Conservation (phyloP, 2,888 invertebrate species). For the Baronia brevicornis region DNA sequence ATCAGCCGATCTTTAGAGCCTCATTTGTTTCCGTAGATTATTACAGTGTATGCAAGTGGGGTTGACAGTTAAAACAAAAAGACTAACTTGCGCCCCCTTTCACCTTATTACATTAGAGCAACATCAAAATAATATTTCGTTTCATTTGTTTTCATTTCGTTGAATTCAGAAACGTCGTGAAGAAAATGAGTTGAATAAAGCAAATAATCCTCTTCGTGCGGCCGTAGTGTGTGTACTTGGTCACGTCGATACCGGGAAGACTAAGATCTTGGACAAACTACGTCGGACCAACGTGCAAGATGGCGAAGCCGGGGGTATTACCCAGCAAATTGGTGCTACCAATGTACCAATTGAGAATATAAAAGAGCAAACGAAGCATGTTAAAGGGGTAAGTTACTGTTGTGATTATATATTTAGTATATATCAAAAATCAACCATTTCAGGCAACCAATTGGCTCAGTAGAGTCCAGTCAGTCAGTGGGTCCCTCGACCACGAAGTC, state of each 20-base stretch:
- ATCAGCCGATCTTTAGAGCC: no score
- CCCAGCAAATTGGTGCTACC: constrained; percentile 99
- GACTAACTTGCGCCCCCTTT: no score
- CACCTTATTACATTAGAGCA: no score
- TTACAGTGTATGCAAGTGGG: no score
- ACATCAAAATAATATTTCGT: no score
- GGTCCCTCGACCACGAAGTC: no score
- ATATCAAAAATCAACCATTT: no score
- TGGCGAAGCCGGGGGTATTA: constrained; percentile 99
- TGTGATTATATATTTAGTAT: not conserved
- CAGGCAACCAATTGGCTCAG: no score
- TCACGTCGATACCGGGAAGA: constrained; percentile 99
- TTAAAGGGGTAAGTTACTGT: constrained; percentile 85
- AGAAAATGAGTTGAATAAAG: constrained; percentile 65
- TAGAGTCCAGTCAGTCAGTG: no score
- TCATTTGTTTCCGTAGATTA: no score
- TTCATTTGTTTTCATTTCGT: constrained; percentile 3
- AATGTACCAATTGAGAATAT: constrained; percentile 98
- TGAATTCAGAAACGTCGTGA: constrained; percentile 57
- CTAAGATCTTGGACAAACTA: constrained; percentile 97
- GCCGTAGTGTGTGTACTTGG: constrained; percentile 99
- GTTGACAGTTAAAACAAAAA: no score
- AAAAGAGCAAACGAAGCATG: constrained; percentile 94
- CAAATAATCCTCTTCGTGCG: constrained; percentile 81
- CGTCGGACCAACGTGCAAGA: constrained; percentile 93